Evolutionary conservation across 2,113 vertebrate genomes (phyloP).

Genomic region (Thryonomys swinderianus): DNA sequence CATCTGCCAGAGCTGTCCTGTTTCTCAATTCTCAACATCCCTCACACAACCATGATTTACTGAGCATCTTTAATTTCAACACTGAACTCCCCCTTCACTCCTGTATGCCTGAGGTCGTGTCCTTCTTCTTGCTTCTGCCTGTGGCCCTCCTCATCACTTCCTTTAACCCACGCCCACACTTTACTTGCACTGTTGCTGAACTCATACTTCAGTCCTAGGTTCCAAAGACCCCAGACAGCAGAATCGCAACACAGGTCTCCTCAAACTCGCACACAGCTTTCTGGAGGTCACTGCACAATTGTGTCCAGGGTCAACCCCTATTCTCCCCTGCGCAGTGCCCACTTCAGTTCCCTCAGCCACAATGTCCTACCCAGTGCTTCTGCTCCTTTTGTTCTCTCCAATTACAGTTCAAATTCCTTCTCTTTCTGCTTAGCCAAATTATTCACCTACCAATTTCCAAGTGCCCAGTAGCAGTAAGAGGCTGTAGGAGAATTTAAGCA

Average conservation of each 20-base stretch:
- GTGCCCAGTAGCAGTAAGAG: neutral
- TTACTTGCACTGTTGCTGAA: neutral
- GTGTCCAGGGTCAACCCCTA: neutral
- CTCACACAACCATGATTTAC: neutral
- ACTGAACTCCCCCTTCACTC: neutral
- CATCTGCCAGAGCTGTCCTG: neutral
- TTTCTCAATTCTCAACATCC: neutral
- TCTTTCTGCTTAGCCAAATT: neutral
- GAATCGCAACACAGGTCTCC: neutral
- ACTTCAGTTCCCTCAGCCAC: neutral
- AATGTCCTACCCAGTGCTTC: neutral
- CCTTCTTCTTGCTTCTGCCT: neutral
- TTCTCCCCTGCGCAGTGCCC: neutral
- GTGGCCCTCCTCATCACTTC: neutral
- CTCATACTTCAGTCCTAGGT: neutral
- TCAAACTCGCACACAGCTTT: no score
- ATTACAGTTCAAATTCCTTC: neutral
- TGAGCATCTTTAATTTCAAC: neutral
- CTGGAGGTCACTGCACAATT: fast-evolving
- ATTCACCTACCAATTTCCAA: neutral
- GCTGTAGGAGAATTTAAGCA: neutral
- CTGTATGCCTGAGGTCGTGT: neutral
- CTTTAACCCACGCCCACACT: neutral
- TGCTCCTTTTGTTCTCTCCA: neutral
- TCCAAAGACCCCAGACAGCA: neutral